Evolutionary conservation across 2,797 vertebrate species (phyloP), one percentile per base, ranked within the genome.

Genomic region (Tenualosa ilisha): DNA sequence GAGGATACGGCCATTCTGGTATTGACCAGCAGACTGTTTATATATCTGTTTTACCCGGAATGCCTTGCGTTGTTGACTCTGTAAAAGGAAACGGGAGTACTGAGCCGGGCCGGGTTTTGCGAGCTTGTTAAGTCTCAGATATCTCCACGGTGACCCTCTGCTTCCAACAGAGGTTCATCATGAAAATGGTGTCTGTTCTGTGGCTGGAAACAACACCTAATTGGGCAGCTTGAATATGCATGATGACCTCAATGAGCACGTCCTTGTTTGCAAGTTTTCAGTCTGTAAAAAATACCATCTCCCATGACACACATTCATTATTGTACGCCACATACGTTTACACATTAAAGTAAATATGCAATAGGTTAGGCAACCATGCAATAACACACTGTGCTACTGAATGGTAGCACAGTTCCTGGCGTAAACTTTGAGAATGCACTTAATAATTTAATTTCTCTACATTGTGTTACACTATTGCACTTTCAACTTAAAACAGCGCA

Each of bases 91-190:
- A 75, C 68, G 40, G 31, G 0, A 75, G 17, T 37, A 40, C 15
- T 75, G 2, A 12, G 26, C 13, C 26, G 13, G 26, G 65, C 26
- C 0, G 15, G 68, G 31, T 75, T 15, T 13, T 75, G 65, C 3
- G 26, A 72, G 65, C 65, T 72, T 15, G 65, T 31, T 26, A 75
- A 75, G 68, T 40, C 68, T 75, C 68, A 75, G 31, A 75, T 75
- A 40, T 40, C 68, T 75, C 31, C 31, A 75, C 13, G 63, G 24
- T 9, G 63, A 65, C 63, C 31, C 63, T 26, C 63, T 31, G 11
- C 1, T 11, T 65, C 63, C 63, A 13, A 11, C 1, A 24, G 63
- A 31, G 63, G 26, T 65, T 31, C 63, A 31, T 65, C 26, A 12
- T 65, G 63, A 65, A 65, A 13, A 65, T 1, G 3, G 63, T 65